phyloP scores from a whole-genome alignment of 2,797 vertebrate genomes.

The Paguma larvata region DNA sequence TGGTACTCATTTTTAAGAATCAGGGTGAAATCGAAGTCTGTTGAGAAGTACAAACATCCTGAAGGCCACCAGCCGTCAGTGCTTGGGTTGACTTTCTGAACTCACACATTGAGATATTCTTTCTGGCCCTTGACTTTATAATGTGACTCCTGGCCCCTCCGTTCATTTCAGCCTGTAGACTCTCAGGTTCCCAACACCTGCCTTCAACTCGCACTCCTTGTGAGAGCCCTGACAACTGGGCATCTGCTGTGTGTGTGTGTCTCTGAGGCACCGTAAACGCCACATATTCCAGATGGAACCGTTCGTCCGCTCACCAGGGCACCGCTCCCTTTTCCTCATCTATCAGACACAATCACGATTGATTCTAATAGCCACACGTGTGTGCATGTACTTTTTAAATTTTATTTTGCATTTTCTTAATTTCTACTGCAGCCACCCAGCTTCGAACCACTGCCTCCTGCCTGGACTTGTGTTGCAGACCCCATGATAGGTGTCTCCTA shows the following conservation, averaged over 20 bases:
- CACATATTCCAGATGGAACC: background rate
- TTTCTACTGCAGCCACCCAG: too few relatives aligned
- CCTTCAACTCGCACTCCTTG: background rate
- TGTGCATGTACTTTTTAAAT: too few relatives aligned
- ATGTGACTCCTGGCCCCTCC: background rate
- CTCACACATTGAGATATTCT: background rate
- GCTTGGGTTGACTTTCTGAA: background rate
- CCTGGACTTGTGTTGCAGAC: background rate
- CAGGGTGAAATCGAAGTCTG: accelerated
- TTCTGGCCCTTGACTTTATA: background rate
- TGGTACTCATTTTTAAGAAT: background rate
- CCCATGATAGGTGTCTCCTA: background rate
- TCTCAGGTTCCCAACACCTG: background rate
- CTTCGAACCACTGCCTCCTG: background rate
- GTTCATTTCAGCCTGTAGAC: background rate
- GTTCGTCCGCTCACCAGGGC: accelerated
- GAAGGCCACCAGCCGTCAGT: too few relatives aligned
- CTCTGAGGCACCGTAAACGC: too few relatives aligned
- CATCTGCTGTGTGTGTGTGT: accelerated
- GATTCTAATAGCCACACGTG: background rate
- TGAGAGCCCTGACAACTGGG: background rate
- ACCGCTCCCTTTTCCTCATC: background rate
- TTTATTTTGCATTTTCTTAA: background rate
- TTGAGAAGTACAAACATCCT: too few relatives aligned
- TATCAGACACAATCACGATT: too few relatives aligned